phyloP scores from a whole-genome alignment of 2,888 invertebrate species.

The Netelia inedita region DNA sequence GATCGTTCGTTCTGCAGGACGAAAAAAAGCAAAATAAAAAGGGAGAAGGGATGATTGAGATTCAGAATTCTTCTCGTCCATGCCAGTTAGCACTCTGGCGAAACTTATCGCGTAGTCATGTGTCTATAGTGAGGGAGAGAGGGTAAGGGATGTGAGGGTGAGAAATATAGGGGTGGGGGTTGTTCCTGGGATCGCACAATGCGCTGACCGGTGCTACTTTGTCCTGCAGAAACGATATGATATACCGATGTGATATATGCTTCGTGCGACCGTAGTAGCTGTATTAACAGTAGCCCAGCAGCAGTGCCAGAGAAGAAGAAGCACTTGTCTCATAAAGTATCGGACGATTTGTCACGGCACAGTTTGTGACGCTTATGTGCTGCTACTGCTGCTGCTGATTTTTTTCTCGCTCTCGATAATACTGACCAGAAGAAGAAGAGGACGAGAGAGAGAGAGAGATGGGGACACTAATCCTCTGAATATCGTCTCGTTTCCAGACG shows the following conservation, averaged over 20 bases:
- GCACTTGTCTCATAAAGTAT: constrained; percentile 83
- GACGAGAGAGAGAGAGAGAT: constrained; percentile 69
- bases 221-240: constrained; percentile 70
- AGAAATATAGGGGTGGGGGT: constrained; percentile 35
- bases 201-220: constrained; percentile 56
- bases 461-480: constrained; percentile 82
- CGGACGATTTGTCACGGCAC: constrained; percentile 83
- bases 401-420: constrained; percentile 18
- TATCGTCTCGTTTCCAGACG: constrained; percentile 76
- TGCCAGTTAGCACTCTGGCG: constrained; percentile 36
- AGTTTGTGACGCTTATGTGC: constrained; percentile 77
- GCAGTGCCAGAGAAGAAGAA: constrained; percentile 74
- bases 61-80: constrained; percentile 53
- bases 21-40: background rate
- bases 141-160: constrained; percentile 9
- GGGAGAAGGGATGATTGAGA: constrained; percentile 57
- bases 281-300: constrained; percentile 59
- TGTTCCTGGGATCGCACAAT: background rate
- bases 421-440: constrained; percentile 36
- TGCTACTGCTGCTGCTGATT: constrained; percentile 73
- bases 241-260: constrained; percentile 83
- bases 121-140: constrained; percentile 26
- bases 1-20: constrained; percentile 35
- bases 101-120: constrained; percentile 49
- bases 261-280: constrained; percentile 68